Evolutionary conservation across 1,140 invertebrate species (phyloP), one percentile per base, ranked within the genome.

Genomic region (Lucilia cuprina): DNA sequence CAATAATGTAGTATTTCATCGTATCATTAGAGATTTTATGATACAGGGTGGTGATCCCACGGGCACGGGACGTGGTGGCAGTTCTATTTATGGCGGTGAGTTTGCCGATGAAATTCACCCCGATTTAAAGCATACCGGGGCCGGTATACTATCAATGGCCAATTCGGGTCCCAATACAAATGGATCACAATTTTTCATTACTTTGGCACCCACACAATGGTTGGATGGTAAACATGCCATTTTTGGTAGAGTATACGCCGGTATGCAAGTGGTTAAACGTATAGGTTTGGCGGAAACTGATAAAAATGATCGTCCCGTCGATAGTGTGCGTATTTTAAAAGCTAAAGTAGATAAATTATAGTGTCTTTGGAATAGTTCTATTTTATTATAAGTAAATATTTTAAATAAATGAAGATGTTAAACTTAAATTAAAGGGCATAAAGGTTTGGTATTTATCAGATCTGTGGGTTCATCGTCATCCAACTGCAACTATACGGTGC

Each of bases 101-200:
- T 99, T 99, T 93, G 94, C 96, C 84, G 98, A 99, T 93, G 99
- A 99, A 94, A 97, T 99, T 86, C 95, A 97, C 88, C 93, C 95
- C 77, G 97, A 98, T 88, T 93, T 99, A 60, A 99, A 98, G 92
- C 98, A 99, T 91, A 97, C 97, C 25, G 98, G 97, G 88, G 93
- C 93, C 35, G 94, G 94, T 17, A 93, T 95, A 84, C 87, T 94
- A 4, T 94, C 94, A 9, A 95, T 94, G 94, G 94, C 94, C 83
- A 99, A 99, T 93, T 96, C 97, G 83, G 98, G 99, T 0, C 97
- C 98, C 3, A 95, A 99, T 89, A 97, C 97, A 19, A 99, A 99
- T 92, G 98, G 98, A 30, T 99, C 97, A 74, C 99, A 99, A 90
- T 99, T 99, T 93, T 99, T 99, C 88, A 98, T 99, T 30, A 99